These are phyloP conservation scores for Lineus longissimus DNA, from an alignment of 1,140 invertebrate genomes.

Conservation along the genomic window DNA sequence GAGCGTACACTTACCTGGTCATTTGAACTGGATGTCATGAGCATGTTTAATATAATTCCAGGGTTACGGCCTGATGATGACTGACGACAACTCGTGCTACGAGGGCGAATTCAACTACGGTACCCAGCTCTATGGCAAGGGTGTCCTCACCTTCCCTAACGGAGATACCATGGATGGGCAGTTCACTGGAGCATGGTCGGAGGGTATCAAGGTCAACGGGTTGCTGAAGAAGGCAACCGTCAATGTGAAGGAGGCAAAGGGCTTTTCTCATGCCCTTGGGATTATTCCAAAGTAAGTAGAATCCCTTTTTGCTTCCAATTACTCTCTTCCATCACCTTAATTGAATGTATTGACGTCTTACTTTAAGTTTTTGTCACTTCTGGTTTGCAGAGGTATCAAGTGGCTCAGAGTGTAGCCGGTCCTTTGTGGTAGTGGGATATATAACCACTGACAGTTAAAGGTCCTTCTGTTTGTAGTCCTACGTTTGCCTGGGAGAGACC, in stretches of 20 bases:
- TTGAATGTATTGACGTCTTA: no score
- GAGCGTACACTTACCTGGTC: no score
- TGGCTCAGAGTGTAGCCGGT: no score
- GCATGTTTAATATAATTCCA: conserved; percentile 37
- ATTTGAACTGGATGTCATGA: no score
- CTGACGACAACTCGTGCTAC: conserved; percentile 82
- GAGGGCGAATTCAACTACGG: conserved; percentile 79
- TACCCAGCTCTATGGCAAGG: conserved; percentile 74
- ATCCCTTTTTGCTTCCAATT: no score
- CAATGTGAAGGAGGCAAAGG: conserved; percentile 32
- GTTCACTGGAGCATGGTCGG: conserved; percentile 73
- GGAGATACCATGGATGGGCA: conserved; percentile 70
- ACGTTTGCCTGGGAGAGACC: no score
- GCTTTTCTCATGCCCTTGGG: conserved; percentile 8
- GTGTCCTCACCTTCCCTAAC: conserved; percentile 70
- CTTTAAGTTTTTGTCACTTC: no score
- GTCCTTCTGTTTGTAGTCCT: no score
- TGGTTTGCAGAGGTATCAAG: no score
- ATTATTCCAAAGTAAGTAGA: conserved; percentile 7
- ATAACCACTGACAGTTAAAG: no score
- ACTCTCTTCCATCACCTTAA: no score
- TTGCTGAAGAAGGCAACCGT: conserved; percentile 66
- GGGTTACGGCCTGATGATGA: conserved; percentile 80
- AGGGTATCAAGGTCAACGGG: conserved; percentile 77
- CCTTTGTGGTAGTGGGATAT: no score